phyloP scores from a whole-genome alignment of 2,888 invertebrate species.

The Pediacus dermestoides region DNA sequence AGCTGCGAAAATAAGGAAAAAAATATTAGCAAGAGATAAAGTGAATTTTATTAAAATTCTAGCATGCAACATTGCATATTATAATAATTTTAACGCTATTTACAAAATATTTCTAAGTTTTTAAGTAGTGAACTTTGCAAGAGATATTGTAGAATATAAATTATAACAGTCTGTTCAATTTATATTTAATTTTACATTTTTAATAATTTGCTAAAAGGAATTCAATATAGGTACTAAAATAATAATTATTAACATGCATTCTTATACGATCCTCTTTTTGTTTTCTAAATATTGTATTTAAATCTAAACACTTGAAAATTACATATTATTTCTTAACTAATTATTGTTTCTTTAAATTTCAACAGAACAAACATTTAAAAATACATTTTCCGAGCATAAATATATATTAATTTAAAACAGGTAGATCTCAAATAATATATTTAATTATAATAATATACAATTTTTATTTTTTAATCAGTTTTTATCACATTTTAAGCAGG shows the following conservation, averaged over 20 bases:
- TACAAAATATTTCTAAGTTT: constrained; percentile 43
- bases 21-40: constrained; percentile 38
- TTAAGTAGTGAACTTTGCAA: constrained; percentile 40
- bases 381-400: constrained; percentile 22
- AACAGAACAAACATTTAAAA: constrained; percentile 25
- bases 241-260: constrained; percentile 31
- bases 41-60: constrained; percentile 46
- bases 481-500: constrained; percentile 48
- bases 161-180: constrained; percentile 39
- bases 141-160: constrained; percentile 38
- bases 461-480: constrained; percentile 21
- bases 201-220: too few relatives aligned
- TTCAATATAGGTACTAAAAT: constrained; percentile 32
- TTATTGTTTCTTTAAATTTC: constrained; percentile 16
- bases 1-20: too few relatives aligned
- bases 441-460: too few relatives aligned
- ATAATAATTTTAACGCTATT: too few relatives aligned
- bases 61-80: constrained; percentile 44
- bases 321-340: constrained; percentile 18
- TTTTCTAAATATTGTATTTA: constrained; percentile 24
- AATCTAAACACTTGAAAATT: constrained; percentile 22
- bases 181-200: constrained; percentile 25
- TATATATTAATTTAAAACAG: too few relatives aligned
- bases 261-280: constrained; percentile 23
- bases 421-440: constrained; percentile 24